Percentiles rank a stretch among this genome's conserved stretches.
phyloP scores from a whole-genome alignment of 2,113 vertebrate species.

The Camelus dromedarius region DNA sequence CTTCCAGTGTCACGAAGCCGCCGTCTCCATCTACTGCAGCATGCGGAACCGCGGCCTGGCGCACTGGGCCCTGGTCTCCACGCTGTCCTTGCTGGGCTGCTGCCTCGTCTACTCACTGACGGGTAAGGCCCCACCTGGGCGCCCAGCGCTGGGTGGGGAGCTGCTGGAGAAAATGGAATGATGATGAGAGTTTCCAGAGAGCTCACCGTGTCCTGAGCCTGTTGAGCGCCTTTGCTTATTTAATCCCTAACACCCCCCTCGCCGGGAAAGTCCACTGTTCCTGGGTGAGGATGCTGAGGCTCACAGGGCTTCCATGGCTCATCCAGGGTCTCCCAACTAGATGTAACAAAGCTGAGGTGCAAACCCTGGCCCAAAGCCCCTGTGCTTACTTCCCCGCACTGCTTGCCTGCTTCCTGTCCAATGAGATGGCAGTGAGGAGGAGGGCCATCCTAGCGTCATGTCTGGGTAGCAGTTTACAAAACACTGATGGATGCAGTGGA shows the following conservation, averaged over 20 bases:
- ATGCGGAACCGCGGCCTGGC: constrained; percentile 92
- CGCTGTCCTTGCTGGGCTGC: constrained; percentile 94
- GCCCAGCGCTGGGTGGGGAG: rapidly evolving
- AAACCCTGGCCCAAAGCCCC: background rate
- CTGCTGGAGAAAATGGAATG: background rate
- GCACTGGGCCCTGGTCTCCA: constrained; percentile 93
- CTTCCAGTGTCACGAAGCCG: constrained; percentile 95
- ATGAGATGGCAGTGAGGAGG: rapidly evolving
- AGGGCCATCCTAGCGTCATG: rapidly evolving
- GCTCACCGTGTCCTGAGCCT: rapidly evolving
- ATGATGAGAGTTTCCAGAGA: rapidly evolving
- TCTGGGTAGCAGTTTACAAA: background rate
- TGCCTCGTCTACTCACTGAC: constrained; percentile 96
- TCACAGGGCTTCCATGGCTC: rapidly evolving
- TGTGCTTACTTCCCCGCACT: rapidly evolving
- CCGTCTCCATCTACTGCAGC: constrained; percentile 95
- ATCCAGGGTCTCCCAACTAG: background rate
- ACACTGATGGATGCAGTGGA: rapidly evolving
- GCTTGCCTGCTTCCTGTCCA: rapidly evolving
- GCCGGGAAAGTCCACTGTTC: background rate
- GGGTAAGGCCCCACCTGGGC: constrained; percentile 82
- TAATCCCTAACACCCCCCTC: too few species aligned
- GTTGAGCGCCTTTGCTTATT: rapidly evolving
- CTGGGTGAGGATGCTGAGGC: background rate
- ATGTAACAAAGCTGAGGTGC: rapidly evolving